Evolutionary conservation across 2,797 vertebrate species (phyloP), one percentile per base, ranked within the genome.

Genomic region (Amphiprion clarkii): DNA sequence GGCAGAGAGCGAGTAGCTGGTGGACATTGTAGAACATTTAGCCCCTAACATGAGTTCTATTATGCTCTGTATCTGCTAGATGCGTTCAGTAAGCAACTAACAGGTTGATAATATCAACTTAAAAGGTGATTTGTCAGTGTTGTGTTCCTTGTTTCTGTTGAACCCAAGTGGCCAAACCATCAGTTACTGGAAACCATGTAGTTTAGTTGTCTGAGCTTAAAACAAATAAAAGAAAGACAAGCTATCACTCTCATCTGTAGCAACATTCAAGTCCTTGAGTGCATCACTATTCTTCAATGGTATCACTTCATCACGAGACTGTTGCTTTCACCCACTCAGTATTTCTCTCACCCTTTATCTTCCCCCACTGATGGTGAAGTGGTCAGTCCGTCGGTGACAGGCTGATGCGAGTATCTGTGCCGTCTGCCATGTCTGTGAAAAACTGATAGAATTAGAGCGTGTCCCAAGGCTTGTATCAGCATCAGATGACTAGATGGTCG

Each of bases 401-500:
- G 11, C 56, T 59, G 53, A 67, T 5, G 13, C 40, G 11, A 46
- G 74, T 19, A 19, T 39, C 2, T 1, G n/a, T 51, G 52, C 65
- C n/a, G 13, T 76, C 82, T 58, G 27, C 64, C 68, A 16, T 58
- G 23, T 74, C 54, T 78, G 44, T 68, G 70, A 69, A 65, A 71
- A 82, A 55, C 62, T 49, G 74, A 89, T 81, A 60, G 73, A 82
- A 85, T 90, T 72, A 25, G 85, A 83, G 70, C 71, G 7, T 78
- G 79, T 88, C 87, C 78, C 70, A 61, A 31, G 79, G 70, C 86
- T 79, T 16, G 44, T 81, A 53, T 76, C 76, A 60, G 84, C 81
- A 57, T 69, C 64, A 75, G 72, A 81, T 36, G 62, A 71, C 83
- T 66, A 27, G 52, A 81, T 42, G 67, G 57, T 55, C 42, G 53